Evolutionary conservation across 2,113 vertebrate genomes (phyloP), one percentile per base, ranked within the genome.

Genomic region (Sclerurus mexicanus): DNA sequence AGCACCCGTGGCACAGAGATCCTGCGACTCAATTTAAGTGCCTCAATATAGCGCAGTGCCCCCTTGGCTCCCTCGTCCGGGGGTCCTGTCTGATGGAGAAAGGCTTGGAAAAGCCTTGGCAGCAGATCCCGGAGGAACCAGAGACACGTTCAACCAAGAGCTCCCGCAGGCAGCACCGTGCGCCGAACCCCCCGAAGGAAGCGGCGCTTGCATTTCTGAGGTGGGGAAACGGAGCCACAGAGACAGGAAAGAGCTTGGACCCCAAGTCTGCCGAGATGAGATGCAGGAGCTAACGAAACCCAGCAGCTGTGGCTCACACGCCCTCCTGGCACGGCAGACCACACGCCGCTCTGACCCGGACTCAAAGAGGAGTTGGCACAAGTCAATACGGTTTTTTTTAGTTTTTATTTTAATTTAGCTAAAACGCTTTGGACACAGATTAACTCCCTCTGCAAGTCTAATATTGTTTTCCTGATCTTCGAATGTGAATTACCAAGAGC

Each of bases 361-460:
- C 40, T 67, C 76, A 55, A 52, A 63, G 28, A 40, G 37, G 44
- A 77, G 42, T 0, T 92, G 89, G 68, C 80, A 52, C 47, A 37
- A 71, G 58, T 25, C 82, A 67, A 17, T 28, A 20, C 10, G 10
- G n/a, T n/a, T 53, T 49, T 16, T 17, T 81, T 83, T 35, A 71
- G 52, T 10, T 91, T 77, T 83, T 69, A 77, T 80, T 97, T 91
- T 89, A 76, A 91, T 72, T 79, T 66, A 55, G 35, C 83, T 89
- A 78, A 95, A 97, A 94, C 11, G 53, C 56, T 85, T 78, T 81
- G 85, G 90, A 92, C 73, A 84, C 30, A 72, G 83, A 93, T 93
- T 81, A 93, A 94, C 72, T 96, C 55, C 42, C 47, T 40, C 69
- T 86, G 83, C 60, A 92, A 90, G 83, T 63, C 64, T 66, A 85